Percentiles rank a stretch among this genome's conserved stretches.
These are phyloP conservation scores for Lordiphosa collinella DNA, from an alignment of 1,140 invertebrate genomes.

Conservation along the genomic window DNA sequence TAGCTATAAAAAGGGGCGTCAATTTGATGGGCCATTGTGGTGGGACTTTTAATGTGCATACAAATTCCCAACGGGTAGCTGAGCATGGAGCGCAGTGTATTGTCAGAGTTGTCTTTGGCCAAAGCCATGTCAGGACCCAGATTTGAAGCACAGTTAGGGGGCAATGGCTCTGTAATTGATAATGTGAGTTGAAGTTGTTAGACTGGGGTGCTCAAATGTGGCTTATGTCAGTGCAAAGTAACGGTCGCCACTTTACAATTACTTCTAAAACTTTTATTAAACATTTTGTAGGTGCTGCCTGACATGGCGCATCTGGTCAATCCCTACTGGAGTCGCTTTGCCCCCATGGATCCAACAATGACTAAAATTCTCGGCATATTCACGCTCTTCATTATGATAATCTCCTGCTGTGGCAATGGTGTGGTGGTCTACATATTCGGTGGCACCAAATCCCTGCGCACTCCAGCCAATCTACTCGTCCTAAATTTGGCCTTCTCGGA, in stretches of 20 bases:
- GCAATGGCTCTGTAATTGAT: slow-evolving; percentile 61
- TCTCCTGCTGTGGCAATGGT: slow-evolving; percentile 82
- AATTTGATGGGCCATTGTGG: neutral
- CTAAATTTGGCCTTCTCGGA: slow-evolving; percentile 84
- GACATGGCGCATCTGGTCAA: slow-evolving; percentile 88
- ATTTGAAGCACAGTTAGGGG: slow-evolving; percentile 43
- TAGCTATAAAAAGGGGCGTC: slow-evolving; percentile 35
- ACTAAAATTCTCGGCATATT: slow-evolving; percentile 66
- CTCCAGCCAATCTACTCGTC: slow-evolving; percentile 82
- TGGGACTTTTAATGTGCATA: slow-evolving; percentile 31
- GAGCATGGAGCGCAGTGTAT: slow-evolving; percentile 51
- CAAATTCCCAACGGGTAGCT: slow-evolving; percentile 16
- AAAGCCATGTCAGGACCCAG: slow-evolving; percentile 37
- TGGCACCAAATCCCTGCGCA: slow-evolving; percentile 82
- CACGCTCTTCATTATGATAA: slow-evolving; percentile 54
- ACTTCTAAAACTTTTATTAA: neutral
- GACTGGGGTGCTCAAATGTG: no score
- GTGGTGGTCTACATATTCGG: slow-evolving; percentile 84
- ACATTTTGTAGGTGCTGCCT: slow-evolving; percentile 54
- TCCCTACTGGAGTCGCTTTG: slow-evolving; percentile 87
- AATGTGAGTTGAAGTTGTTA: slow-evolving; percentile 36
- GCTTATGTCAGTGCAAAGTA: no score
- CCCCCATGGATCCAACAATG: slow-evolving; percentile 90
- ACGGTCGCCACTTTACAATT: no score
- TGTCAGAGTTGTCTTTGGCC: slow-evolving; percentile 29